Evolutionary conservation across 2,113 vertebrate species (phyloP).

Genomic region (Desmodus rotundus): DNA sequence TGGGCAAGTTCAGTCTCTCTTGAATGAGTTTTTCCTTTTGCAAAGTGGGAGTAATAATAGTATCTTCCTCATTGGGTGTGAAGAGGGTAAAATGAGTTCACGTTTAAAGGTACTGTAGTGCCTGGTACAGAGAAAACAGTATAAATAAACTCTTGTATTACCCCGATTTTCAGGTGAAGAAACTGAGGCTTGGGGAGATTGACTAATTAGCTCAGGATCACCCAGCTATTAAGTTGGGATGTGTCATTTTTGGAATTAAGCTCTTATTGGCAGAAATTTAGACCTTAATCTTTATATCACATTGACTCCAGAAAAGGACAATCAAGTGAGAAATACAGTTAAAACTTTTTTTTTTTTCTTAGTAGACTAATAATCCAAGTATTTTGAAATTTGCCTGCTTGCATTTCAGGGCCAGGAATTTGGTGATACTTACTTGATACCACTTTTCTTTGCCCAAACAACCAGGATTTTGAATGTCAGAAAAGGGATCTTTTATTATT

Average conservation of each 20-base stretch:
- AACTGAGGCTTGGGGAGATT: neutral
- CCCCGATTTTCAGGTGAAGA: neutral
- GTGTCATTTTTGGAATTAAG: neutral
- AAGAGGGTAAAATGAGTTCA: neutral
- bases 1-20: neutral
- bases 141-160: neutral
- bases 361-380: neutral
- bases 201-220: neutral
- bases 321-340: neutral
- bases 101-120: neutral
- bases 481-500: neutral
- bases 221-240: neutral
- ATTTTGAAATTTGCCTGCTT: neutral
- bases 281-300: neutral
- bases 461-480: neutral
- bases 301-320: neutral
- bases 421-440: neutral
- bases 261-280: neutral
- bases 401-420: neutral
- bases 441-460: neutral
- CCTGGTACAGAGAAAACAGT: neutral
- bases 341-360: neutral
- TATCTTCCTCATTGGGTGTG: neutral
- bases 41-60: neutral
- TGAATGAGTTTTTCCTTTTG: neutral